Evolutionary conservation across 2,113 vertebrate genomes (phyloP).

Genomic region (Vicugna pacos): DNA sequence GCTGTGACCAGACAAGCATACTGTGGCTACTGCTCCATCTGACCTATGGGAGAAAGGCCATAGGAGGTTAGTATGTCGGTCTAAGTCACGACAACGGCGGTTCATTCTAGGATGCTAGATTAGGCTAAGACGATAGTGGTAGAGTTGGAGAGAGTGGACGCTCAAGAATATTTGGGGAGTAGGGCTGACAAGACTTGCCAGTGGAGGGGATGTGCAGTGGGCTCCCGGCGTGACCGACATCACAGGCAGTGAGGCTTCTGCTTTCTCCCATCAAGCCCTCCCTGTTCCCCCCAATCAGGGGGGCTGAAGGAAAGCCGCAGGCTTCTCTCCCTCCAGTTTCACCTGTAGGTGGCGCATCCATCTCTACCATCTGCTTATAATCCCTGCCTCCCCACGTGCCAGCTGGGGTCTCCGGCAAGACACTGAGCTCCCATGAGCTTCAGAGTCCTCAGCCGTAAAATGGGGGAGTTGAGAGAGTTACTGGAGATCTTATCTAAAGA

Average conservation of each 20-base stretch:
- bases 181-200: too few species aligned
- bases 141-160: background rate
- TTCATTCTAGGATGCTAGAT: background rate
- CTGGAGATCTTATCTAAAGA: too few species aligned
- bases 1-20: too few species aligned
- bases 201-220: fast-evolving
- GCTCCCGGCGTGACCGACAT: background rate
- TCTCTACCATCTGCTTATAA: background rate
- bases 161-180: background rate
- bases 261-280: background rate
- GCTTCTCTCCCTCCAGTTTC: background rate
- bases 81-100: too few species aligned
- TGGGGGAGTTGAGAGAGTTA: background rate
- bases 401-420: background rate
- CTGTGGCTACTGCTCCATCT: background rate
- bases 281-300: background rate
- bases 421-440: background rate
- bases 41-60: background rate
- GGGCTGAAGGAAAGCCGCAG: background rate
- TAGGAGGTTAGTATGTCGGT: too few species aligned
- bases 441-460: background rate
- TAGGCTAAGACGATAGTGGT: background rate
- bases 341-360: fast-evolving
- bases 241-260: background rate
- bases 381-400: background rate